Conservation (phyloP, 2,888 invertebrate species). For the Parapristionchus giblindavisi region DNA sequence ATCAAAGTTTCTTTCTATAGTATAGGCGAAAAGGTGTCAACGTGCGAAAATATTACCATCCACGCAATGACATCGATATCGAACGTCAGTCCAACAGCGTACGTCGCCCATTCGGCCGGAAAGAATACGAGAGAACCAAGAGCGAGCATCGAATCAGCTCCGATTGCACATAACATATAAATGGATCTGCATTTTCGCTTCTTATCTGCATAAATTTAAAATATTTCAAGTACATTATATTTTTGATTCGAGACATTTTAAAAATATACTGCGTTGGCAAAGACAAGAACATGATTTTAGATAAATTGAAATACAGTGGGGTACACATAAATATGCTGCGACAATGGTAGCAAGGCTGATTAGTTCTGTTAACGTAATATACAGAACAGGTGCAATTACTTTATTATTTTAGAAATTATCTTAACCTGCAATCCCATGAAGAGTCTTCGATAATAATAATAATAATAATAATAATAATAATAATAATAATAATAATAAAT, state of each 20-base stretch:
- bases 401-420: not conserved
- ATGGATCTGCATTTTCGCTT: too few species aligned
- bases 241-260: too few species aligned
- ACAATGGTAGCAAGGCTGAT: not conserved
- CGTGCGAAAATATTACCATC: not conserved
- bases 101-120: not conserved
- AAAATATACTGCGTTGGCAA: too few species aligned
- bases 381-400: not conserved
- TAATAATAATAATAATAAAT: too few species aligned
- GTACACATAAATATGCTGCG: too few species aligned
- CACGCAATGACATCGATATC: not conserved
- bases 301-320: too few species aligned
- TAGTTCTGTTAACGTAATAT: not conserved
- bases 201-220: too few species aligned
- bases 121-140: not conserved
- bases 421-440: conserved; percentile 11
- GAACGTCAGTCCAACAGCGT: not conserved
- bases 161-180: not conserved
- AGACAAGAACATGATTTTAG: too few species aligned
- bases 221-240: too few species aligned
- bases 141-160: not conserved
- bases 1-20: too few species aligned
- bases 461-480: too few species aligned
- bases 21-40: not conserved
- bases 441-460: conserved; percentile 16